These are phyloP conservation scores for Pionites leucogaster DNA, from an alignment of 2,113 vertebrate genomes.

Conservation along the genomic window DNA sequence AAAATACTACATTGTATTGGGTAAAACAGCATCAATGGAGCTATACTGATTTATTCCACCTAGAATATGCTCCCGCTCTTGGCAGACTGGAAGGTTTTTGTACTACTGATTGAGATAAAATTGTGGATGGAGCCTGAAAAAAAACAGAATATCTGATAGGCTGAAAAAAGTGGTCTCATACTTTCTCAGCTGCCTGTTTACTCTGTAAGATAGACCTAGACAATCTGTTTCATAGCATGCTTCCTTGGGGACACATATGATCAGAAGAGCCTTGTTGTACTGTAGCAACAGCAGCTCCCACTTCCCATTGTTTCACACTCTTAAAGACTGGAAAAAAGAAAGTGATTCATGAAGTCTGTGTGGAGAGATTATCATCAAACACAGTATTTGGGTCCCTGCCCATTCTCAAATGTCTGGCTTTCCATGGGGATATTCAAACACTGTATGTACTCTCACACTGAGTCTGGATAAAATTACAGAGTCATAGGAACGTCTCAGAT, in stretches of 20 bases:
- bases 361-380: neutral
- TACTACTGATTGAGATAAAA: neutral
- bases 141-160: neutral
- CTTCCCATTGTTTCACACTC: slow-evolving; percentile 14
- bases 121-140: neutral
- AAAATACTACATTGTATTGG: neutral
- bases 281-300: slow-evolving; percentile 28
- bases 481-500: neutral
- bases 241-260: slow-evolving; percentile 11
- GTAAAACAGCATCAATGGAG: neutral
- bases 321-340: neutral
- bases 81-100: neutral
- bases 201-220: neutral
- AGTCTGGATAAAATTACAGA: slow-evolving; percentile 1
- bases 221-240: neutral
- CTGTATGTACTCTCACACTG: neutral
- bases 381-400: neutral
- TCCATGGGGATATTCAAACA: neutral
- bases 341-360: neutral
- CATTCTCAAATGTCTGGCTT: slow-evolving; percentile 1
- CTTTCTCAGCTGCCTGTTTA: neutral
- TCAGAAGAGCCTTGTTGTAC: slow-evolving; percentile 3
- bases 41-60: neutral
- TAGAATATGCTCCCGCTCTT: neutral
- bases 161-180: neutral